phyloP scores from a whole-genome alignment of 1,140 invertebrate species.

The Drosophila elegans region DNA sequence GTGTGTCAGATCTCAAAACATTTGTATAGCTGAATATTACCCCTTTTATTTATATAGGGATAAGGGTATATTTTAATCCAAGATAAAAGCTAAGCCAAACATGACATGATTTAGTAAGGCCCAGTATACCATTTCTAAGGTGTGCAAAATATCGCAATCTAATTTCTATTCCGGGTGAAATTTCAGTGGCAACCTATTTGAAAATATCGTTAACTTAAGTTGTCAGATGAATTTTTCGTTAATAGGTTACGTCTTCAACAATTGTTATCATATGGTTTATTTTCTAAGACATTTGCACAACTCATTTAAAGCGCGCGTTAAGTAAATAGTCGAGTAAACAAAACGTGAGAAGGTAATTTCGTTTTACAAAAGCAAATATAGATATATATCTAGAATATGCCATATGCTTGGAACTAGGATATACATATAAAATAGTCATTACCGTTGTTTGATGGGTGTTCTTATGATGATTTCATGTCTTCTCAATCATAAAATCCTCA shows the following conservation, averaged over 20 bases:
- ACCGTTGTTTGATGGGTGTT: background rate
- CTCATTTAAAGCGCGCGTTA: slow-evolving; percentile 18
- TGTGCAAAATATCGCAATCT: background rate
- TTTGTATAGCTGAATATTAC: too few relatives aligned
- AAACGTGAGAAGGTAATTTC: slow-evolving; percentile 22
- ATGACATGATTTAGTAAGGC: too few relatives aligned
- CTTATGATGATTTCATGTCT: slow-evolving; percentile 6
- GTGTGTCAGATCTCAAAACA: too few relatives aligned
- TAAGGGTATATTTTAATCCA: too few relatives aligned
- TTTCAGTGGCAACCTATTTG: background rate
- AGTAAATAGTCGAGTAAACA: slow-evolving; percentile 16
- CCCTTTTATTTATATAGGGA: too few relatives aligned
- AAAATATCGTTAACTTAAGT: background rate
- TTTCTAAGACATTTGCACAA: slow-evolving; percentile 28
- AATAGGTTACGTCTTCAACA: slow-evolving; percentile 14
- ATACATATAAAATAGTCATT: background rate
- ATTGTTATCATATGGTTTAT: slow-evolving; percentile 19
- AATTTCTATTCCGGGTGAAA: background rate
- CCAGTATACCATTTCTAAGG: too few relatives aligned
- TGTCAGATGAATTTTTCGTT: background rate
- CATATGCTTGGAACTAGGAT: background rate
- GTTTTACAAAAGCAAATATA: background rate
- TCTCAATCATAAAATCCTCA: background rate
- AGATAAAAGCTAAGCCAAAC: too few relatives aligned
- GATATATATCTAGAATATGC: background rate